Conservation (phyloP, 2,888 invertebrate species). For the Notocelia uddmanniana region DNA sequence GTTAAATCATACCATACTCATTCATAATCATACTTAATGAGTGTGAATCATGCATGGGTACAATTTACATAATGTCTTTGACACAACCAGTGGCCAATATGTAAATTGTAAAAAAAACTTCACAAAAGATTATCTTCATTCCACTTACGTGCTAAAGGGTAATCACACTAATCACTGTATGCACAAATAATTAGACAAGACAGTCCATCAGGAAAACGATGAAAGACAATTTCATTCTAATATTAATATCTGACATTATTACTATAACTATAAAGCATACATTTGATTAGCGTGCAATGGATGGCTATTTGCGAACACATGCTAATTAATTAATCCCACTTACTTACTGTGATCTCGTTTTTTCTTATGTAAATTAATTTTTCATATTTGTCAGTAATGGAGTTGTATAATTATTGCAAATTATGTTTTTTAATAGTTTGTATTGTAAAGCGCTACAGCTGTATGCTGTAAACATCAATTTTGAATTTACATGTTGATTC, state of each 20-base stretch:
- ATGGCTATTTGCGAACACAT: slow-evolving; percentile 45
- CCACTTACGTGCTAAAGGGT: slow-evolving; percentile 50
- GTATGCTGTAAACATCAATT: not conserved
- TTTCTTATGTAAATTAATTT: slow-evolving; percentile 27
- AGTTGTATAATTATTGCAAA: not conserved
- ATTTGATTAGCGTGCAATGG: not conserved
- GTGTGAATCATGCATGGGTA: slow-evolving; percentile 17
- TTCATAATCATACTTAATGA: slow-evolving; percentile 23
- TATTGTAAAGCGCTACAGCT: too few relatives aligned
- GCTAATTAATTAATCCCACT: slow-evolving; percentile 44
- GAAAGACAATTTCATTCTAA: not conserved
- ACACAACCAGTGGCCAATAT: slow-evolving; percentile 28
- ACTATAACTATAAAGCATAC: not conserved
- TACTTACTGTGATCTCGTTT: slow-evolving; percentile 31
- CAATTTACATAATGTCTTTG: slow-evolving; percentile 42
- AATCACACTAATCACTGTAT: too few relatives aligned
- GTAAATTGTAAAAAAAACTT: slow-evolving; percentile 44
- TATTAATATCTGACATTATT: not conserved
- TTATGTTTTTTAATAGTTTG: not conserved
- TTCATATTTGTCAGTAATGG: not conserved
- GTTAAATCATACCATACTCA: slow-evolving; percentile 1
- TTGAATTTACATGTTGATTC: too few relatives aligned
- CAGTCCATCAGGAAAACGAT: not conserved
- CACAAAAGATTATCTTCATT: slow-evolving; percentile 38
- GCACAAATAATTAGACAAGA: slow-evolving; percentile 48